Percentiles rank a stretch among this genome's conserved stretches.
Evolutionary conservation across 2,888 invertebrate species (phyloP).

Genomic region (Drosophila meridionalis): DNA sequence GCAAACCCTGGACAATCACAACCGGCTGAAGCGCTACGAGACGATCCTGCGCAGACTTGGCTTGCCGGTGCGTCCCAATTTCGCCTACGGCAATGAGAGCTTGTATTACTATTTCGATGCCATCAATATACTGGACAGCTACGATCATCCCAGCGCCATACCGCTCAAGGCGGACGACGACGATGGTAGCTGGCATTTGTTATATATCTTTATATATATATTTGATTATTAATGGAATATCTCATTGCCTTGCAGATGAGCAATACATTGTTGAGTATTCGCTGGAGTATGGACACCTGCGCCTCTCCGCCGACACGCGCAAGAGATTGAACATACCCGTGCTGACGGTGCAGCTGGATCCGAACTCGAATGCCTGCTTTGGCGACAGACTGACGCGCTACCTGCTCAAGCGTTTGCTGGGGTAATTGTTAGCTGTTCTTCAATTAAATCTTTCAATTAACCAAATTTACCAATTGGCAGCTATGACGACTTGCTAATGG

Average conservation of each 20-base stretch:
- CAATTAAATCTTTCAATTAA: background rate
- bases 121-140: slow-evolving; percentile 62
- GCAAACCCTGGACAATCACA: slow-evolving; percentile 76
- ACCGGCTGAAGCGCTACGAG: slow-evolving; percentile 73
- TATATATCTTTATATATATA: background rate
- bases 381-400: slow-evolving; percentile 96
- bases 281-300: slow-evolving; percentile 97
- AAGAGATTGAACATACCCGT: slow-evolving; percentile 96
- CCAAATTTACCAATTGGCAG: slow-evolving; percentile 48
- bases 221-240: too few relatives aligned
- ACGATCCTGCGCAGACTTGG: slow-evolving; percentile 59
- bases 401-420: slow-evolving; percentile 96
- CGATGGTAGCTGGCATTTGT: slow-evolving; percentile 48
- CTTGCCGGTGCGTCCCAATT: slow-evolving; percentile 71
- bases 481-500: slow-evolving; percentile 98
- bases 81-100: slow-evolving; percentile 75
- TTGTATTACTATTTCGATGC: slow-evolving; percentile 77
- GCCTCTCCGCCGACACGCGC: slow-evolving; percentile 94
- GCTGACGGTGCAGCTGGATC: slow-evolving; percentile 94
- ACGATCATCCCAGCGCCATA: slow-evolving; percentile 66
- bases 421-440: slow-evolving; percentile 83
- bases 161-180: slow-evolving; percentile 61
- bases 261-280: slow-evolving; percentile 99
- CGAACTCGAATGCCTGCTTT: slow-evolving; percentile 95
- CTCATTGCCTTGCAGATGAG: slow-evolving; percentile 87